Base-by-base conservation (phyloP, 2,888 invertebrate species). In the Phalera bucephala region DNA sequence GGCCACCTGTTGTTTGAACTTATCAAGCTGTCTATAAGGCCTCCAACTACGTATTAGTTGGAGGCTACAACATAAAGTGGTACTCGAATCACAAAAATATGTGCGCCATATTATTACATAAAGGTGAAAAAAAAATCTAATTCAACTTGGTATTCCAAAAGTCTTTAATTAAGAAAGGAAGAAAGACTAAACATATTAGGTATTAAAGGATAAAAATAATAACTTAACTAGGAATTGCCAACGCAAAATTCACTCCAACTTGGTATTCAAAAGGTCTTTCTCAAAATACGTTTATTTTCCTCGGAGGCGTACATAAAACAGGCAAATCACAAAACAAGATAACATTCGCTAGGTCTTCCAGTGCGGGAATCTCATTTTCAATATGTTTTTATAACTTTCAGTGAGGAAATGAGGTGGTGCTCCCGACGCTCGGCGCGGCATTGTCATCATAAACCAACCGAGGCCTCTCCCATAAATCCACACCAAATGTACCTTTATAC, bases 1-100 rank as follows among this genome's bases (percentile, higher is more conserved):
- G n/a, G n/a, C 89, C 88, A 89, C 88, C 88, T 88, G 89, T 88
- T 88, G 88, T 89, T 88, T 88, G 88, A 88, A 88, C 88, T 88
- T 87, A n/a, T n/a, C n/a, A n/a, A n/a, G n/a, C n/a, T n/a, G n/a
- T n/a, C n/a, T n/a, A n/a, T n/a, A n/a, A n/a, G n/a, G n/a, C n/a
- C n/a, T n/a, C n/a, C n/a, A n/a, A n/a, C n/a, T n/a, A n/a, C n/a
- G n/a, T n/a, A n/a, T n/a, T n/a, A n/a, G n/a, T n/a, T n/a, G n/a
- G n/a, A n/a, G n/a, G n/a, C n/a, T n/a, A n/a, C n/a, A n/a, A n/a
- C n/a, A n/a, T n/a, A n/a, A n/a, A n/a, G n/a, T n/a, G n/a, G n/a
- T n/a, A n/a, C n/a, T n/a, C n/a, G n/a, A n/a, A n/a, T n/a, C n/a
- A n/a, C n/a, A n/a, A n/a, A n/a, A n/a, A n/a, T n/a, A n/a, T n/a